Percentiles rank a stretch among this genome's conserved stretches.
Conservation (phyloP, 2,113 vertebrate species). For the Ailurus styani region DNA sequence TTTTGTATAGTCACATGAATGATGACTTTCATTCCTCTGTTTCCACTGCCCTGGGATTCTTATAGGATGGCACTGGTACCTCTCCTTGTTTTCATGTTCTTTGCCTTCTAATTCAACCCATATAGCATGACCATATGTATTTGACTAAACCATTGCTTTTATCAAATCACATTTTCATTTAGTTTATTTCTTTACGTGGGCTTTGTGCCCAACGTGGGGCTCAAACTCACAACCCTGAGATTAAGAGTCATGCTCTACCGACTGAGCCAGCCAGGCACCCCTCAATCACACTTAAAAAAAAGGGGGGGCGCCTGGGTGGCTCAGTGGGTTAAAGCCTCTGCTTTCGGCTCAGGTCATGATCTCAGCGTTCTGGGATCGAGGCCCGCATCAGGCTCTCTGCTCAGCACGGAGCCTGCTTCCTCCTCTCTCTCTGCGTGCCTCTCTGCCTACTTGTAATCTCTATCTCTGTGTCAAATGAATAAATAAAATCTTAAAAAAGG, state of each 20-base stretch:
- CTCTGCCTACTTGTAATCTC: too few species aligned
- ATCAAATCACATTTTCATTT: neutral
- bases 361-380: too few species aligned
- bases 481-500: too few species aligned
- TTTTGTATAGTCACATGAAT: neutral
- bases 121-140: neutral
- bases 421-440: too few species aligned
- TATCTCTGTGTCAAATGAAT: too few species aligned
- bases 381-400: too few species aligned
- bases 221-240: neutral
- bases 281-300: neutral
- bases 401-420: too few species aligned
- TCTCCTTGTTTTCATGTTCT: neutral
- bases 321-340: too few species aligned
- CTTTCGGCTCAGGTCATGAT: too few species aligned
- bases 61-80: neutral
- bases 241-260: neutral
- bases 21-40: neutral
- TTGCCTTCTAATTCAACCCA: neutral
- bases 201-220: neutral
- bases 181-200: neutral
- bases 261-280: neutral
- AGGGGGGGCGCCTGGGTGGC: too few species aligned
- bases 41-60: neutral
- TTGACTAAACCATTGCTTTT: neutral